phyloP scores from a whole-genome alignment of 2,888 invertebrate species.

The Hypselothyrea guttata region DNA sequence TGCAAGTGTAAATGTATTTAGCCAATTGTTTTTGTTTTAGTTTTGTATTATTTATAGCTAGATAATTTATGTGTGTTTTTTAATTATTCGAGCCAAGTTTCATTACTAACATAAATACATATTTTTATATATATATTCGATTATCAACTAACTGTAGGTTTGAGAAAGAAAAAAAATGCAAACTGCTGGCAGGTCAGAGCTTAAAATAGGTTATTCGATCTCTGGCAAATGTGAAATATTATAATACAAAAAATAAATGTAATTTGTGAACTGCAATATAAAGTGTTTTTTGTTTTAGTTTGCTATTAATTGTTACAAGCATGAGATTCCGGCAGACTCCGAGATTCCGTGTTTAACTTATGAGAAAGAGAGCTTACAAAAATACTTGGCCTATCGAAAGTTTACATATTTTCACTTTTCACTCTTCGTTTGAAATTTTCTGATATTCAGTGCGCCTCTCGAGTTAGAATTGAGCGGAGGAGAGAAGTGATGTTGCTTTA shows the following conservation, averaged over 20 bases:
- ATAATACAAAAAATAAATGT: conserved; percentile 40
- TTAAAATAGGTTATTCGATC: conserved; percentile 57
- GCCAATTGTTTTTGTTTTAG: conserved; percentile 46
- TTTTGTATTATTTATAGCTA: conserved; percentile 40
- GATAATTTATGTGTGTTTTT: conserved; percentile 32
- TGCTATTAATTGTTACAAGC: neutral
- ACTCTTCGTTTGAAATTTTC: conserved; percentile 11
- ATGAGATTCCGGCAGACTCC: conserved; percentile 50
- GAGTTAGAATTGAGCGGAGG: conserved; percentile 34
- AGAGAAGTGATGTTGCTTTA: conserved; percentile 36
- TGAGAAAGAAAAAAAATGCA: conserved; percentile 59
- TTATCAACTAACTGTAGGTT: conserved; percentile 30
- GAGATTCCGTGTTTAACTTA: conserved; percentile 36
- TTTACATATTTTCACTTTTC: conserved; percentile 21
- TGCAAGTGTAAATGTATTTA: conserved; percentile 37
- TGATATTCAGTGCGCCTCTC: conserved; percentile 40
- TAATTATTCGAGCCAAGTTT: conserved; percentile 48
- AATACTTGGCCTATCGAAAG: conserved; percentile 61
- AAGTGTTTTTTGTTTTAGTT: neutral
- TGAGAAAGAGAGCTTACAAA: conserved; percentile 47
- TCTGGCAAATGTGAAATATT: conserved; percentile 32
- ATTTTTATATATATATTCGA: conserved; percentile 4
- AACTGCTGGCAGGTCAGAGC: conserved; percentile 66
- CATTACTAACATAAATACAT: conserved; percentile 17
- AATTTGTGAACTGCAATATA: conserved; percentile 19